These are phyloP conservation scores for Coracias cyanogaster DNA, from an alignment of 2,797 vertebrate species.

Conservation along the genomic window DNA sequence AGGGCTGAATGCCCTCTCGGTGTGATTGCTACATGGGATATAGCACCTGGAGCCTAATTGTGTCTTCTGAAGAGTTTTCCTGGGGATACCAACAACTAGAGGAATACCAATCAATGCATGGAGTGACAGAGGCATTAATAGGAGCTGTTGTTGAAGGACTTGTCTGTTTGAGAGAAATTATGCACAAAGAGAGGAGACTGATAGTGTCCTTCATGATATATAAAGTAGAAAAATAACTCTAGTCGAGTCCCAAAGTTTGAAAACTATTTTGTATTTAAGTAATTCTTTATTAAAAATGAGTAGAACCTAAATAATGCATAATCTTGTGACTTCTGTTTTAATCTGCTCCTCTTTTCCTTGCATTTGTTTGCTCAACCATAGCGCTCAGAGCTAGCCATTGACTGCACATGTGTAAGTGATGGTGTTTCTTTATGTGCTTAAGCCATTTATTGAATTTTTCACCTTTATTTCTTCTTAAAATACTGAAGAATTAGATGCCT, in stretches of 20 bases:
- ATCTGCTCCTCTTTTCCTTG: not conserved
- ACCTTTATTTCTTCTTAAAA: not conserved
- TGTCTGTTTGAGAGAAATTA: not conserved
- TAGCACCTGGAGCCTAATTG: not conserved
- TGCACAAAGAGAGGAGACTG: not conserved
- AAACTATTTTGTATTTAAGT: not conserved
- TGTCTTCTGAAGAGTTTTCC: not conserved
- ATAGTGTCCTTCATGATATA: not conserved
- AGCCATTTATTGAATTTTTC: not conserved
- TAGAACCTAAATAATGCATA: not conserved
- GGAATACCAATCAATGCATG: not conserved
- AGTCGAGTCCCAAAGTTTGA: not conserved
- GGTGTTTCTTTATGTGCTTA: not conserved
- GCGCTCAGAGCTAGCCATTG: not conserved
- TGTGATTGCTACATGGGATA: not conserved
- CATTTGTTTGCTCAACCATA: not conserved
- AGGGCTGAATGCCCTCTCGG: not conserved
- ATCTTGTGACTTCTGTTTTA: not conserved
- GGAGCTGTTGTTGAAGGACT: not conserved
- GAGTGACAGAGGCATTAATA: not conserved
- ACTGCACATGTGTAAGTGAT: not conserved
- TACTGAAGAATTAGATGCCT: not conserved
- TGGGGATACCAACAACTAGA: not conserved
- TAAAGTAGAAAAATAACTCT: not conserved
- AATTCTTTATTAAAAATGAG: not conserved